Percentiles rank a stretch among this genome's conserved stretches.
Conservation (phyloP, 2,888 invertebrate species). For the Hecatera dysodea region DNA sequence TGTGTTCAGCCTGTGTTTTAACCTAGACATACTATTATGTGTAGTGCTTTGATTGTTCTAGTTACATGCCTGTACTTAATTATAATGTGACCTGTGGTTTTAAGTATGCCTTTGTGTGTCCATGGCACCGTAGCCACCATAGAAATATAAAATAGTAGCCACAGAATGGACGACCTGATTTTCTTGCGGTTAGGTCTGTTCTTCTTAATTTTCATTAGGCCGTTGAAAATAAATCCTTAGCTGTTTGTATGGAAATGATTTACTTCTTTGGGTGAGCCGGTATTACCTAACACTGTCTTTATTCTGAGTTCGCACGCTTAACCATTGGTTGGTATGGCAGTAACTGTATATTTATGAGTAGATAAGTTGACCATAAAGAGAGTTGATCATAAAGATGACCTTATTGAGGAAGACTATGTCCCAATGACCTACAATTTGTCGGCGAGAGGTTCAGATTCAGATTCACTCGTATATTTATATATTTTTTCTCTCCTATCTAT, state of each 20-base stretch:
- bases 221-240: neutral
- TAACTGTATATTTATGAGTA: neutral
- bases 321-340: neutral
- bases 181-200: neutral
- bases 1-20: slow-evolving; percentile 35
- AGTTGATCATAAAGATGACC: neutral
- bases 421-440: too few relatives aligned
- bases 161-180: neutral
- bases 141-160: too few relatives aligned
- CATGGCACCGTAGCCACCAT: neutral
- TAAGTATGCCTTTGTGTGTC: neutral
- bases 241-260: neutral
- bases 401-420: neutral
- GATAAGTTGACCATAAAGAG: too few relatives aligned
- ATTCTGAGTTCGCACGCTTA: slow-evolving; percentile 9
- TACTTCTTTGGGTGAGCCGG: neutral
- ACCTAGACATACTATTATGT: slow-evolving; percentile 14
- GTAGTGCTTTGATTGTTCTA: slow-evolving; percentile 17
- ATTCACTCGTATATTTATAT: too few relatives aligned
- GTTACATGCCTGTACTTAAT: neutral
- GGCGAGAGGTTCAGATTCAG: too few relatives aligned
- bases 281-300: neutral
- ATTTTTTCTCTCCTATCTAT: too few relatives aligned
- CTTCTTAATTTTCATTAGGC: neutral
- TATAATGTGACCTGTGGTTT: neutral